Evolutionary conservation across 2,113 vertebrate species (phyloP), one percentile per base, ranked within the genome.

Genomic region (Lethenteron camtschaticum): DNA sequence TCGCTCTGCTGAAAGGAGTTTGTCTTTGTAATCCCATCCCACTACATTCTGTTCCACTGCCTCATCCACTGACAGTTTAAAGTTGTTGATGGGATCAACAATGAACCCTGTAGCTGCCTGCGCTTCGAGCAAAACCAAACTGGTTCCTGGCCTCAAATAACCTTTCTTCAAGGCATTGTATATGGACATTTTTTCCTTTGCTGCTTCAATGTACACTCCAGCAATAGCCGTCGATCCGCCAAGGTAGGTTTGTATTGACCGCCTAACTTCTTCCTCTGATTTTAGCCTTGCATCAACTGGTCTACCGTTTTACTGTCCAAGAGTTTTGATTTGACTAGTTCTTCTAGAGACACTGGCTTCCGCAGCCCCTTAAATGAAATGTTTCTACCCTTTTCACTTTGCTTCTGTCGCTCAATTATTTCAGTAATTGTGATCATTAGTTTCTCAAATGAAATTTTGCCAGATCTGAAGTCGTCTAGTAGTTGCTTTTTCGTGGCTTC

Each of bases 31-130:
- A 1, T 84, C 81, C 9, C 11, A 70, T 6, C 81, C 79, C 0
- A 85, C 75, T 18, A 90, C 60, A 0, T 85, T 83, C 3, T 74
- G 75, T 1, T 73, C 70, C 0, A 88, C 68, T 0, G 86, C 86
- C 70, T 95, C 78, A 18, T 88, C 81, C 71, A 90, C 88, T 0
- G 86, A 83, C 3, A 85, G 74, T 75, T 79, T 87, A 73, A 71
- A 68, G 76, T 87, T 88, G 7, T 77, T 73, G 70, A 85, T 68
- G 0, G 87, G 87, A 74, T 96, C 84, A 0, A 87, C 81, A 74
- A 96, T 70, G 72, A 81, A 96, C 5, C 90, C 90, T 0, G 88
- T 95, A 72, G 90, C 90, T 0, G 89, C 88, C 82, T 72, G 71
- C n/a, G 71, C 71, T 58, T 72, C 71, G 18, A 72, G 16, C 68